phyloP scores from a whole-genome alignment of 1,140 invertebrate genomes.

The Armadillidium nasatum region DNA sequence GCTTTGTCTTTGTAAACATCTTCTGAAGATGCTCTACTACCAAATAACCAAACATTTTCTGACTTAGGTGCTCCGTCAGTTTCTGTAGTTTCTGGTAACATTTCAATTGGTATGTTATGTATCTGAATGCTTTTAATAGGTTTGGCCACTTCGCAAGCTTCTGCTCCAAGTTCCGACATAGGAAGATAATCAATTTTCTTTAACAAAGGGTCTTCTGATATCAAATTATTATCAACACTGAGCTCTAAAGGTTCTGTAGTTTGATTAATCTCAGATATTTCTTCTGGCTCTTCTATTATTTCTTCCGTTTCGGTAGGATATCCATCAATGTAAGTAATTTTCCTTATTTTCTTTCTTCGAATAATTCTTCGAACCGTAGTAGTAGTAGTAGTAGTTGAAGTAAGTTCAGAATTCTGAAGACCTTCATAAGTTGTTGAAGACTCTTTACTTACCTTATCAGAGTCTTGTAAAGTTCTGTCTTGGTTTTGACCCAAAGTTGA shows the following conservation, averaged over 20 bases:
- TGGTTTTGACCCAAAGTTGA: too few relatives aligned
- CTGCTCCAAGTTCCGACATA: constrained; percentile 44
- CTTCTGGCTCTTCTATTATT: constrained; percentile 31
- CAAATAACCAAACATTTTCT: neutral
- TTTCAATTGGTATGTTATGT: too few relatives aligned
- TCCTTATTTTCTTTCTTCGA: constrained; percentile 16
- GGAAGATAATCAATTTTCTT: too few relatives aligned
- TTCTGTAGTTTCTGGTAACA: neutral
- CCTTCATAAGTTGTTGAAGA: too few relatives aligned
- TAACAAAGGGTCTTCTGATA: too few relatives aligned
- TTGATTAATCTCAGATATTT: constrained; percentile 14
- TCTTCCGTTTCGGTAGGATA: constrained; percentile 51
- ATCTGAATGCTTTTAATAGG: too few relatives aligned
- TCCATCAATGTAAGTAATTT: constrained; percentile 23
- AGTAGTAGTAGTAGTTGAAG: constrained; percentile 49
- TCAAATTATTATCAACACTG: too few relatives aligned
- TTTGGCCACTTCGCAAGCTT: constrained; percentile 61
- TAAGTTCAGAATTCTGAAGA: too few relatives aligned
- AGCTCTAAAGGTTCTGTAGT: too few relatives aligned
- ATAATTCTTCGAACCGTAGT: constrained; percentile 57
- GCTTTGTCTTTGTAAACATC: constrained; percentile 59
- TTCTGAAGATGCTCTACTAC: constrained; percentile 58
- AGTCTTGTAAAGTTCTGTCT: too few relatives aligned
- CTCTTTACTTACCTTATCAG: too few relatives aligned
- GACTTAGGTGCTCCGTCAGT: neutral